Evolutionary conservation across 2,113 vertebrate genomes (phyloP), one percentile per base, ranked within the genome.

Genomic region (Myodes glareolus): DNA sequence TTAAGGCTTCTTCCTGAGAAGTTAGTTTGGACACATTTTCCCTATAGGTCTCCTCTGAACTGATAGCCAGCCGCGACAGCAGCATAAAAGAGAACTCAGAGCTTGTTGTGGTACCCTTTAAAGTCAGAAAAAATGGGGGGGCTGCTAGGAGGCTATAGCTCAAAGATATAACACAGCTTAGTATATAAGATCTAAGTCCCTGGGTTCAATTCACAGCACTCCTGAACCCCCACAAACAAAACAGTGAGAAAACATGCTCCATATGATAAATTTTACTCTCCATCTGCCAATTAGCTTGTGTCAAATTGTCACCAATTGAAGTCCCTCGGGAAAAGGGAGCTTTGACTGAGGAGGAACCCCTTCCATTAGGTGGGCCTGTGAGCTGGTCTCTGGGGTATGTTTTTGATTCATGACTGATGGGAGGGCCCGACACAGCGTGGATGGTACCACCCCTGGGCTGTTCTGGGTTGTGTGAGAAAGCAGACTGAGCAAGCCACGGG

Each of bases 71-170:
- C 21, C 17, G 13, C 42, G 29, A 67, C 7, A 55, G 75, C 50
- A 90, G 75, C 36, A 27, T 81, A 45, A 81, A 85, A 84, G 47
- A 90, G n/a, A 91, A 88, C 52, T 94, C 87, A 90, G 85, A 93
- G 29, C n/a, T 81, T 80, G 65, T 90, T 63, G 42, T 91, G 33
- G 75, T 90, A 92, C 81, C 88, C 42, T 14, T 45, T 92, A 70
- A 81, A n/a, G 25, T 65, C 39, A 82, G 42, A 63, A 84, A 77
- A 6, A 68, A 78, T 4, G 14, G 3, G 47, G 11, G 61, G 16
- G 2, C 2, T 36, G 19, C 42, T 42, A 14, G 31, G 58, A 58
- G 63, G 31, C 31, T 87, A 21, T 58, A 68, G 42, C 31, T 86
- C 63, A 47, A 67, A 86, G 19, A 23, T 33, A 67, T 1, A 86